Evolutionary conservation across 2,797 vertebrate genomes (phyloP).

Genomic region (Notolabrus celidotus): DNA sequence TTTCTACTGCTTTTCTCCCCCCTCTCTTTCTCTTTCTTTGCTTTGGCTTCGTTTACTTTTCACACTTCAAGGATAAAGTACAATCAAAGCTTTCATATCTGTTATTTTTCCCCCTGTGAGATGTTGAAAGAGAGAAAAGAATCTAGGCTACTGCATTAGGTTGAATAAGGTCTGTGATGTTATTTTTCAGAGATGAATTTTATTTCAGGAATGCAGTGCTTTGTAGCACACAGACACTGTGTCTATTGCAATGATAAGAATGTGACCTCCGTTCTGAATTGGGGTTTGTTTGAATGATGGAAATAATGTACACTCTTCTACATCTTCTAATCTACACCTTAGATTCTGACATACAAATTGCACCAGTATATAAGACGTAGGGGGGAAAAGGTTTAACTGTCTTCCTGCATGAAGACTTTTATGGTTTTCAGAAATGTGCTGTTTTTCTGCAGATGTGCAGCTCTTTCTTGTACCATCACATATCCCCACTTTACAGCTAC

Average conservation of each 20-base stretch:
- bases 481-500: no score
- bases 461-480: no score
- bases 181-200: conserved; percentile 50
- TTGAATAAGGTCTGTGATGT: conserved; percentile 52
- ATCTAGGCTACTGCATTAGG: conserved; percentile 54
- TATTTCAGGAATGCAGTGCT: conserved; percentile 56
- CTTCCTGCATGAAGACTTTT: no score
- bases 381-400: no score
- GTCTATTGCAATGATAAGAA: conserved; percentile 17
- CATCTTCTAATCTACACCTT: no score
- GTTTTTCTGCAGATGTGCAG: no score
- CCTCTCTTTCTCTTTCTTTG: conserved; percentile 8
- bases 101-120: conserved; percentile 31
- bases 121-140: conserved; percentile 57
- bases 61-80: conserved; percentile 73
- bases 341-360: no score
- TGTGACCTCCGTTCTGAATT: conserved; percentile 11
- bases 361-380: no score
- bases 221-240: conserved; percentile 20
- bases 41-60: conserved; percentile 65
- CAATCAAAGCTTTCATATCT: conserved; percentile 71
- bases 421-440: no score
- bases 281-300: conserved; percentile 1
- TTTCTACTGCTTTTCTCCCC: neutral
- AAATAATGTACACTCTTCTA: neutral